Percentiles rank a stretch among this genome's conserved stretches.
Evolutionary conservation across 2,113 vertebrate species (phyloP).

Genomic region (Athene noctua): DNA sequence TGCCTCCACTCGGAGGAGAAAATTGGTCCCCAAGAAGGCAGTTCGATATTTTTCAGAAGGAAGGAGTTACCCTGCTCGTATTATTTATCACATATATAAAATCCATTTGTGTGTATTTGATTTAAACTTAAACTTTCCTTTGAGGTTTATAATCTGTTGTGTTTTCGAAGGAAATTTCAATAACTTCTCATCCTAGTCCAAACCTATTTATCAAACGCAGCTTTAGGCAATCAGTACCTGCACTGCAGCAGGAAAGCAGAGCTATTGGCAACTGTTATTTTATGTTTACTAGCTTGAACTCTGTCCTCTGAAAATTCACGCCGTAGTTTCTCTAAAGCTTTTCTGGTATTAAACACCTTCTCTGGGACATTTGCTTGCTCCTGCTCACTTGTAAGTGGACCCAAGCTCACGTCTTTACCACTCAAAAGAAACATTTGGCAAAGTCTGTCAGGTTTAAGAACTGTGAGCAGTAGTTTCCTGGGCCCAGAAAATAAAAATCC

Average conservation of each 20-base stretch:
- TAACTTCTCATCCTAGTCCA: background rate
- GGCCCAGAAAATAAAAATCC: background rate
- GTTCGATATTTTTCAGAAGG: background rate
- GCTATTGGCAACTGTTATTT: conserved; percentile 4
- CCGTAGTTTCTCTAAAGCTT: background rate
- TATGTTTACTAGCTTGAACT: conserved; percentile 8
- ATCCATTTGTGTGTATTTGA: background rate
- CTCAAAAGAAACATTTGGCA: background rate
- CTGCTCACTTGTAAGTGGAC: background rate
- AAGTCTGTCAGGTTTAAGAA: background rate
- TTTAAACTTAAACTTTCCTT: background rate
- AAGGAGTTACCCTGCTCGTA: background rate
- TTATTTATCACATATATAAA: background rate
- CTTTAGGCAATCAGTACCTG: background rate
- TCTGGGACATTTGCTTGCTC: background rate
- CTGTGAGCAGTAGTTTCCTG: background rate
- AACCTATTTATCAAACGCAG: background rate
- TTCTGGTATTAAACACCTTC: background rate
- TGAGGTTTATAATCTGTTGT: background rate
- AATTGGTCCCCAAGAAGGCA: background rate
- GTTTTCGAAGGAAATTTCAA: background rate
- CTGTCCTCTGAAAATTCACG: background rate
- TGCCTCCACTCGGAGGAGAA: background rate
- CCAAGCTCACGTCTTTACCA: background rate
- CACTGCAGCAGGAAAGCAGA: background rate